Percentiles rank a stretch among this genome's conserved stretches.
phyloP scores from a whole-genome alignment of 2,888 invertebrate species.

The Troilus luridus region DNA sequence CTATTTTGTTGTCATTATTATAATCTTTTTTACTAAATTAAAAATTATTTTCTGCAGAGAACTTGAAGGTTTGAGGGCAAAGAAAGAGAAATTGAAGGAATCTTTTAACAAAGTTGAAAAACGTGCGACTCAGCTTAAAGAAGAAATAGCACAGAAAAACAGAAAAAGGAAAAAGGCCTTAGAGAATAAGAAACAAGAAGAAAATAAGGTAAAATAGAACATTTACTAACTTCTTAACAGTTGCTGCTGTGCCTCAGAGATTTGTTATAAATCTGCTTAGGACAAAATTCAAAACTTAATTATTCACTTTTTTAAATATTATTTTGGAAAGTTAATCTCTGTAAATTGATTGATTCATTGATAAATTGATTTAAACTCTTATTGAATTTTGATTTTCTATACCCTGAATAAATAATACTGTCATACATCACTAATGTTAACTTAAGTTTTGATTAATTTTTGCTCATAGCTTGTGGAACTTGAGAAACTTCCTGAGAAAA shows the following conservation, averaged over 20 bases:
- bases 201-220: constrained; percentile 68
- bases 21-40: background rate
- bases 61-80: constrained; percentile 73
- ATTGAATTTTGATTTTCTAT: background rate
- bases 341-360: too few species aligned
- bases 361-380: background rate
- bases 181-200: constrained; percentile 74
- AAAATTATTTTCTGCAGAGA: constrained; percentile 70
- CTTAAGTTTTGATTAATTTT: constrained; percentile 57
- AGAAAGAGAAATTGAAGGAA: constrained; percentile 73
- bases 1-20: background rate
- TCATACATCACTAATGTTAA: background rate
- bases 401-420: constrained; percentile 10
- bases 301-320: too few species aligned
- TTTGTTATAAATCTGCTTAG: too few species aligned
- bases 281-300: too few species aligned
- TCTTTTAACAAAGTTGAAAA: constrained; percentile 70
- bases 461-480: constrained; percentile 69
- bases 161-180: constrained; percentile 83
- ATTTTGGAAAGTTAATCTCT: too few species aligned
- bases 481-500: constrained; percentile 80
- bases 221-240: background rate
- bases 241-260: too few species aligned
- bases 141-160: constrained; percentile 78
- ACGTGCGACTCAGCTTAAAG: constrained; percentile 71